phyloP scores from a whole-genome alignment of 2,888 invertebrate genomes.

The Periphyllus acericola region DNA sequence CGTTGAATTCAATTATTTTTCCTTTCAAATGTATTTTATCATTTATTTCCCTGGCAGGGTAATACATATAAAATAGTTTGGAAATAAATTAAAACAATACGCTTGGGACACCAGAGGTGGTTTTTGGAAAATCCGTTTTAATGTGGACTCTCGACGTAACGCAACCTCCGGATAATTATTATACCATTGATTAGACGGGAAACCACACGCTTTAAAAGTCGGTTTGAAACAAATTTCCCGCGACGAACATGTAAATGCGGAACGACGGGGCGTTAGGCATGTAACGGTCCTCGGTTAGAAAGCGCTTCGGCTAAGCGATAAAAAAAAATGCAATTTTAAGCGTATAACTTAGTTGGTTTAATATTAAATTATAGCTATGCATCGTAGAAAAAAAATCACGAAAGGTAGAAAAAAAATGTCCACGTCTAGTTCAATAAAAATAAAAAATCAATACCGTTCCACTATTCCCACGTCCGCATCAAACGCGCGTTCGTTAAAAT shows the following conservation, averaged over 20 bases:
- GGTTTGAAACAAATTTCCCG: background rate
- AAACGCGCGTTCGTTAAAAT: background rate
- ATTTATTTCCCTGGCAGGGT: constrained; percentile 14
- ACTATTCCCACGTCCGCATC: background rate
- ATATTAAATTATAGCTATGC: background rate
- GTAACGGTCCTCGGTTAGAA: background rate
- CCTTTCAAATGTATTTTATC: constrained; percentile 10
- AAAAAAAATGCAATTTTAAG: background rate
- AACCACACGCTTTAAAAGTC: background rate
- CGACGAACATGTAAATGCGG: background rate
- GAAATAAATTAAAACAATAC: constrained; percentile 46
- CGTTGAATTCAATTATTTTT: background rate
- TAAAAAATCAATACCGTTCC: background rate
- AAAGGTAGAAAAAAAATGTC: background rate
- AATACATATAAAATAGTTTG: constrained; percentile 35
- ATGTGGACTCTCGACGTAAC: background rate
- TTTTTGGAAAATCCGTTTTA: constrained; percentile 17
- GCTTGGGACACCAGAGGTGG: constrained; percentile 1
- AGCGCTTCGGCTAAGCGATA: background rate
- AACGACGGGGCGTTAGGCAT: background rate
- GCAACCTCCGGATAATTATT: constrained; percentile 6
- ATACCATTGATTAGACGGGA: constrained; percentile 1
- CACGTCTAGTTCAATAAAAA: background rate
- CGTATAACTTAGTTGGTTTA: background rate
- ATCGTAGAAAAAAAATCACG: background rate